Percentiles rank a stretch among this genome's conserved stretches.
Conservation (phyloP, 2,888 invertebrate species). For the Strigamia crassipes region DNA sequence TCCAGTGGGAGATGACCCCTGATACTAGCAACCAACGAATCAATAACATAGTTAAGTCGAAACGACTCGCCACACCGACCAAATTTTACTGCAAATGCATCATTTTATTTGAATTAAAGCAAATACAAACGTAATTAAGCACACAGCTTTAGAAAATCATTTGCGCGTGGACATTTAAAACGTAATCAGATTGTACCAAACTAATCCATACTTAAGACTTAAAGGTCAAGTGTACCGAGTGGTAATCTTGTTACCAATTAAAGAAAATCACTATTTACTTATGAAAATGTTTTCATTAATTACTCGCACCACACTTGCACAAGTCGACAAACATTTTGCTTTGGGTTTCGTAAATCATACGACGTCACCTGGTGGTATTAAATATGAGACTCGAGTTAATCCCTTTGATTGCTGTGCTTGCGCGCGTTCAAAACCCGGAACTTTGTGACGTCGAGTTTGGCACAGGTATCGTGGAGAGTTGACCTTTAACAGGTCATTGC, state of each 20-base stretch:
- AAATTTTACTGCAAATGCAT: slow-evolving; percentile 13
- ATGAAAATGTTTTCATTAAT: too few relatives aligned
- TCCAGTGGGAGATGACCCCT: slow-evolving; percentile 21
- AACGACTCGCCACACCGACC: slow-evolving; percentile 19
- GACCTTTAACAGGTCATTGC: background rate
- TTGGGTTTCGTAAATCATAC: too few relatives aligned
- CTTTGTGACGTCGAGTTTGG: too few relatives aligned
- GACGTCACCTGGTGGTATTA: too few relatives aligned
- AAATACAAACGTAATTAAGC: slow-evolving; percentile 1
- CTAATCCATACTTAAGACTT: background rate
- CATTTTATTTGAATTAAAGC: background rate
- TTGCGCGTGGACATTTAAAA: background rate
- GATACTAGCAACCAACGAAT: background rate
- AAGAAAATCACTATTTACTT: too few relatives aligned
- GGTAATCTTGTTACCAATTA: too few relatives aligned
- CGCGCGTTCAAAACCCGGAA: too few relatives aligned
- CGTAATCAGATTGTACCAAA: background rate
- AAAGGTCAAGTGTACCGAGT: too few relatives aligned
- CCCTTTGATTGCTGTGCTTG: too few relatives aligned
- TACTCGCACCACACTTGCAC: too few relatives aligned
- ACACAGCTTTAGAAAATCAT: slow-evolving; percentile 11
- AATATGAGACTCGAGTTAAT: too few relatives aligned
- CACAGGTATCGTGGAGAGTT: background rate
- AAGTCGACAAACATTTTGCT: too few relatives aligned
- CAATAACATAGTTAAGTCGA: slow-evolving; percentile 13